phyloP scores from a whole-genome alignment of 2,113 vertebrate species.

The Desmodus rotundus region DNA sequence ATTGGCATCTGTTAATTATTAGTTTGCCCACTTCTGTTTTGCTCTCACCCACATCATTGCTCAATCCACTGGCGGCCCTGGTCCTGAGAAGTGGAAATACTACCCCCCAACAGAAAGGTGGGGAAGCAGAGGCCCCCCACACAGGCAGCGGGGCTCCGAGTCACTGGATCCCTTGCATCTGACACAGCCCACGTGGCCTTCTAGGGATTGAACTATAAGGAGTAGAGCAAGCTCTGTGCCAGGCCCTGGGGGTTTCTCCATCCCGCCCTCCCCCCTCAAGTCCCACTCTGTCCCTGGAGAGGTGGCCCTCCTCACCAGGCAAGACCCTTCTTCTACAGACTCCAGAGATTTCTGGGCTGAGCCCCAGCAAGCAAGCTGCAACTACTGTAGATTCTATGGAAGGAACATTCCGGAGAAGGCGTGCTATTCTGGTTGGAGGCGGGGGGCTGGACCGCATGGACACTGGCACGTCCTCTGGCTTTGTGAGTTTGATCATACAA shows the following conservation, averaged over 20 bases:
- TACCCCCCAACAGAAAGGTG: not conserved
- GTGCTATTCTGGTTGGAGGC: not conserved
- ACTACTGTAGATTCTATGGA: not conserved
- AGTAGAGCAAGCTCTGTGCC: not conserved
- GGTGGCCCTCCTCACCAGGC: not conserved
- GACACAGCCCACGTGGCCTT: not conserved
- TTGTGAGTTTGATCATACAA: not conserved
- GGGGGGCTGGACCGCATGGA: not conserved
- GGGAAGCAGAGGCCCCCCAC: not conserved
- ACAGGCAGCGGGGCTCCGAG: not conserved
- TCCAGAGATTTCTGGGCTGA: not conserved
- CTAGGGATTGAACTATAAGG: not conserved
- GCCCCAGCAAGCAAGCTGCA: not conserved
- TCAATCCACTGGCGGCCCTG: not conserved
- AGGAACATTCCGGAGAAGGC: not conserved
- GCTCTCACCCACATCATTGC: slow-evolving; percentile 2
- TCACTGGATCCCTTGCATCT: not conserved
- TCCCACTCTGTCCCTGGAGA: not conserved
- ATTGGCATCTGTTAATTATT: slow-evolving; percentile 58
- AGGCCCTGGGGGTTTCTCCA: not conserved
- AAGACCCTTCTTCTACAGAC: not conserved
- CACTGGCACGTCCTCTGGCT: not conserved
- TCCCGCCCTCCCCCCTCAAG: not conserved
- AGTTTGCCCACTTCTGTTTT: slow-evolving; percentile 22
- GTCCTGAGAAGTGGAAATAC: not conserved